These are phyloP conservation scores for Diuraphis noxia DNA, from an alignment of 1,140 invertebrate genomes.

Conservation along the genomic window DNA sequence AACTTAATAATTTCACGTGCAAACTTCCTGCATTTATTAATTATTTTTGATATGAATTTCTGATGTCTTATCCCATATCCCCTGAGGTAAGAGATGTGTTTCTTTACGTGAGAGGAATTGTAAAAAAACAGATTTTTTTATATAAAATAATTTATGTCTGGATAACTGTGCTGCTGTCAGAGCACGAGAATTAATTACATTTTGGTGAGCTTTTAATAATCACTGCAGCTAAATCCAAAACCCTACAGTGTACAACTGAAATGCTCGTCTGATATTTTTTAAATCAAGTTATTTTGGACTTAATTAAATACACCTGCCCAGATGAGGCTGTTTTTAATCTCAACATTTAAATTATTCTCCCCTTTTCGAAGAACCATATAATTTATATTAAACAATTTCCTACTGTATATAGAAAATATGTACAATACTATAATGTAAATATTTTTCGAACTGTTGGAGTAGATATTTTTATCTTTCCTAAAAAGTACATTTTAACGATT, in stretches of 20 bases:
- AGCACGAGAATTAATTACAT: slow-evolving; percentile 47
- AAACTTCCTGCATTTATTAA: slow-evolving; percentile 45
- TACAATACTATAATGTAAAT: not conserved
- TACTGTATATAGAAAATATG: not conserved
- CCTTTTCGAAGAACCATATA: not conserved
- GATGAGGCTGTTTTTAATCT: slow-evolving; percentile 29
- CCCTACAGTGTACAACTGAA: slow-evolving; percentile 14
- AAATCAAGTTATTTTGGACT: slow-evolving; percentile 34
- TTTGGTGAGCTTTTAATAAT: slow-evolving; percentile 49
- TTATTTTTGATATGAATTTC: slow-evolving; percentile 36
- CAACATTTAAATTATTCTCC: slow-evolving; percentile 30
- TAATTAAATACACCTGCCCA: slow-evolving; percentile 40
- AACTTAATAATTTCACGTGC: slow-evolving; percentile 36
- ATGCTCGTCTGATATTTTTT: not conserved
- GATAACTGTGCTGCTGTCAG: slow-evolving; percentile 29
- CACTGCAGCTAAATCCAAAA: slow-evolving; percentile 48
- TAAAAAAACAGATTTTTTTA: slow-evolving; percentile 6
- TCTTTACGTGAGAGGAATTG: slow-evolving; percentile 52
- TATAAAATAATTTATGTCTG: slow-evolving; percentile 42
- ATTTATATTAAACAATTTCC: not conserved
- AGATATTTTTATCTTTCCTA: not conserved
- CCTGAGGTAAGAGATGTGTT: not conserved
- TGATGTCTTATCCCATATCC: slow-evolving; percentile 34
- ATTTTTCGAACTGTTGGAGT: not conserved
- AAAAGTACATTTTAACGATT: slow-evolving; percentile 6